Evolutionary conservation across 1,140 invertebrate genomes (phyloP).

Genomic region (Anastrepha ludens): DNA sequence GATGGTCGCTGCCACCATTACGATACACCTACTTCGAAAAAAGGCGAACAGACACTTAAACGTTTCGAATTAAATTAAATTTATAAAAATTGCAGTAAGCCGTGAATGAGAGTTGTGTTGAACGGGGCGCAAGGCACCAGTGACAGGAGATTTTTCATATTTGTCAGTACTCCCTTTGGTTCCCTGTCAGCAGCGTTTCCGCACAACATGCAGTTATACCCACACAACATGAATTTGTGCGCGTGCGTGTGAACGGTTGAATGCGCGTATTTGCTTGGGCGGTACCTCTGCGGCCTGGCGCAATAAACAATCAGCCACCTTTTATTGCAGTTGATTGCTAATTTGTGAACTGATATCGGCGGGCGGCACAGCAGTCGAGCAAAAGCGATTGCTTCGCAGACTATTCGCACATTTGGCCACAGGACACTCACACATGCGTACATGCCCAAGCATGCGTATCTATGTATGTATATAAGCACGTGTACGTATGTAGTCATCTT

Average conservation of each 20-base stretch:
- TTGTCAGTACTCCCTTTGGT: background rate
- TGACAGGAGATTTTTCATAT: conserved; percentile 47
- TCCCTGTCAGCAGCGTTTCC: too few relatives aligned
- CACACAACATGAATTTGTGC: background rate
- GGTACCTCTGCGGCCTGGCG: conserved; percentile 55
- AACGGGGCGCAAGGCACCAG: conserved; percentile 13
- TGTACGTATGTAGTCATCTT: background rate
- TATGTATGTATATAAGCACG: background rate
- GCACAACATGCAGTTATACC: background rate
- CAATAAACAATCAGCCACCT: conserved; percentile 73
- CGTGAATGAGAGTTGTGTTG: background rate
- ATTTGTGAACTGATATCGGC: conserved; percentile 73
- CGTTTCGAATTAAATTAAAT: conserved; percentile 23
- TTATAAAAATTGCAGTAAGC: conserved; percentile 32
- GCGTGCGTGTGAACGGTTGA: background rate
- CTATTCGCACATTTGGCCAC: conserved; percentile 28
- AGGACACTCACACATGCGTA: background rate
- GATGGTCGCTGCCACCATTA: background rate
- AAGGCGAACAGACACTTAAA: background rate
- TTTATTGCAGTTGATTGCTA: conserved; percentile 73
- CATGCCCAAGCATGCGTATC: background rate
- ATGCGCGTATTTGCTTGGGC: background rate
- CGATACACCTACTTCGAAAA: conserved; percentile 7
- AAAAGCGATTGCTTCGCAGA: conserved; percentile 3
- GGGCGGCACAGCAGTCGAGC: conserved; percentile 54